These are phyloP conservation scores for Ferrisia virgata DNA, from an alignment of 2,888 invertebrate genomes.

Conservation along the genomic window DNA sequence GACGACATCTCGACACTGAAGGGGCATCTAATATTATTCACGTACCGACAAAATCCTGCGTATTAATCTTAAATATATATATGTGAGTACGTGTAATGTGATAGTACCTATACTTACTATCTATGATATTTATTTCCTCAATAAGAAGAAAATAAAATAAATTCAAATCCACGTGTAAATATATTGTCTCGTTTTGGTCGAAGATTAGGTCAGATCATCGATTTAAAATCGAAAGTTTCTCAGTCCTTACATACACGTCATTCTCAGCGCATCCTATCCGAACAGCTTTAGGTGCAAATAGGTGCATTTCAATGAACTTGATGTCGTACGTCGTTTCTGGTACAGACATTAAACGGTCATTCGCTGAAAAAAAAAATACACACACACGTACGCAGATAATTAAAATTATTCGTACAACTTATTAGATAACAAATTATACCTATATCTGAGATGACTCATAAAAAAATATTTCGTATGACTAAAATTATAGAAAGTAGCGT, in stretches of 20 bases:
- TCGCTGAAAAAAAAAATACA: not conserved
- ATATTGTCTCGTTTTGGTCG: not conserved
- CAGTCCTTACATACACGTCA: not conserved
- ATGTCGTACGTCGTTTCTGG: not conserved
- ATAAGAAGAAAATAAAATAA: not conserved
- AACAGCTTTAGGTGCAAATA: not conserved
- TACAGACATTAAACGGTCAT: not conserved
- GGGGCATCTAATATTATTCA: not conserved
- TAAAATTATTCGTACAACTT: slow-evolving; percentile 4
- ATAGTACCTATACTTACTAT: not conserved
- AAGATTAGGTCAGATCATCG: not conserved
- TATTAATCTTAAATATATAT: not conserved
- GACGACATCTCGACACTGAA: not conserved
- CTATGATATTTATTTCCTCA: not conserved
- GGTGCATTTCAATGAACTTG: slow-evolving; percentile 15
- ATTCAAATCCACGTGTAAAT: not conserved
- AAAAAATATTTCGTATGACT: slow-evolving; percentile 3
- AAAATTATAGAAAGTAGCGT: slow-evolving; percentile 14
- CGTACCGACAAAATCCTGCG: not conserved
- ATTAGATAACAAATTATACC: slow-evolving; percentile 11
- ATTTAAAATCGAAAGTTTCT: not conserved
- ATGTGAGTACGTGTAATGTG: not conserved
- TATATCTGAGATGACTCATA: slow-evolving; percentile 20
- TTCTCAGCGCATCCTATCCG: slow-evolving; percentile 5
- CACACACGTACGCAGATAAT: not conserved